Evolutionary conservation across 1,140 invertebrate species (phyloP), one percentile per base, ranked within the genome.

Genomic region (Drosophila melanogaster): DNA sequence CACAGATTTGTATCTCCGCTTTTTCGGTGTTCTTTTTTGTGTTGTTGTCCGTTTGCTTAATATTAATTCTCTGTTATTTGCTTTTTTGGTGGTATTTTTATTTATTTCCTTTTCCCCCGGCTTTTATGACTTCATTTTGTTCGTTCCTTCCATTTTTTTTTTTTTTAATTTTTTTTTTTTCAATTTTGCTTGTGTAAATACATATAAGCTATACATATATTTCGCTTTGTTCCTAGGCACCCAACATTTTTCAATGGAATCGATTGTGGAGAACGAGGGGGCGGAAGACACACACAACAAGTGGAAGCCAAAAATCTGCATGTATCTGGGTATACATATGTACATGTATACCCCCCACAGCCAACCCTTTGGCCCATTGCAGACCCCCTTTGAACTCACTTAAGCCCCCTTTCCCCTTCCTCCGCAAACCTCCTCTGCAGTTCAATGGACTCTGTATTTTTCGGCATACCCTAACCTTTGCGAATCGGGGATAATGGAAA

Each of bases 271-370:
- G 40, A 67, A 46, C 49, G 30, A 46, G 44, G 40, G 54, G 55
- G 30, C 22, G 74, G 43, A 53, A 65, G 60, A 33, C 37, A 19
- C 64, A 49, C 24, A 70, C 73, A 77, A 77, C 74, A 77, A 77
- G 74, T 77, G 73, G 72, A 77, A 77, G 72, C 74, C 72, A 77
- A 76, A 77, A 69, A 77, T 76, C 61, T 77, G 72, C 61, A 70
- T 70, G 41, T 37, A 11, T 22, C 2, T 44, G 62, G 41, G 41
- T 17, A 43, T 41, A 41, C 26, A 61, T 58, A 24, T 57, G 19
- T 44, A 22, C 33, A 35, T 35, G n/a, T 5, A 3, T 37, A 11
- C 35, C 40, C 61, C 60, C 24, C 8, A 12, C 24, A 30, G 7
- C 19, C 35, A 66, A 66, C 49, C 24, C 65, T 67, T 64, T 64